Evolutionary conservation across 2,888 invertebrate species (phyloP), one percentile per base, ranked within the genome.

Genomic region (Pseudoips prasinana): DNA sequence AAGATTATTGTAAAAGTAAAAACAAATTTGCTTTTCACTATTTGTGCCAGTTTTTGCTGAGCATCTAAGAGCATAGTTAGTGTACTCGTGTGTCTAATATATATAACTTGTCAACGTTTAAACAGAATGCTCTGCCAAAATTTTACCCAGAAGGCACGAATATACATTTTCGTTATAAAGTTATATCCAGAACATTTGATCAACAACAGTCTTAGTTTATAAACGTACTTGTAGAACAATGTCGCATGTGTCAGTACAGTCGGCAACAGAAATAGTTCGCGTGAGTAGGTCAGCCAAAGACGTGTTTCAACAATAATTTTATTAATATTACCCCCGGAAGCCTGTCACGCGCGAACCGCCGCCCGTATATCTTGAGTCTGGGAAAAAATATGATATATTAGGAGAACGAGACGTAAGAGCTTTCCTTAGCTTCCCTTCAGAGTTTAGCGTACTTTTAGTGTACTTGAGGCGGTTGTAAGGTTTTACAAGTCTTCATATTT

Each of bases 341-440:
- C 72, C 77, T 81, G 87, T 86, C 87, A 88, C 85, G 84, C 79
- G 71, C 86, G 81, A 72, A 75, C 84, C 79, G 59, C 71, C 67
- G 79, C 75, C 76, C 86, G 69, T 86, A 82, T 84, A 84, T 87
- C 85, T 81, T 72, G 64, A 64, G 64, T 64, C 61, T 74, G 61
- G 37, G 74, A 84, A 86, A 87, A 86, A 88, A 87, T 80, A 85
- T 87, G 84, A 88, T 86, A 84, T 87, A 88, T 88, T 78, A 78
- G 77, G 81, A 76, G 73, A 75, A 85, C 83, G 82, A 73, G 77
- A 77, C 73, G 73, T 76, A 75, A 82, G 77, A 83, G 81, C 77
- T 73, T 76, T 74, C 51, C 72, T 72, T 76, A 71, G 75, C 79
- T 70, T 74, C 72, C 69, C 72, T 68, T 65, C 52, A 39, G 54